Conservation (phyloP, 2,888 invertebrate species). For the Dynastes grantii region DNA sequence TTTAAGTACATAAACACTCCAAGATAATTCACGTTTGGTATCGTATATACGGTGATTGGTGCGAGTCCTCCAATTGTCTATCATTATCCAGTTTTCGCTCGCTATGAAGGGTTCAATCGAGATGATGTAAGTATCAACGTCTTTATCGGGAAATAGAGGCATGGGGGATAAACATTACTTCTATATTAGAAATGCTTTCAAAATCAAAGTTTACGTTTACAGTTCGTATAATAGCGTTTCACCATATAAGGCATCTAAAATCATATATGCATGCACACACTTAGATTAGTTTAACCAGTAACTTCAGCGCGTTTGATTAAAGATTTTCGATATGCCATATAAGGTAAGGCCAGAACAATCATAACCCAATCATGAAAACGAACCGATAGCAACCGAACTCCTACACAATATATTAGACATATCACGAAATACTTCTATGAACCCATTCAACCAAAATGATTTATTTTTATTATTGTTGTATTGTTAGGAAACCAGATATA, state of each 20-base stretch:
- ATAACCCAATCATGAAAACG: too few relatives aligned
- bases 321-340: constrained; percentile 3
- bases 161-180: constrained; percentile 1
- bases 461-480: too few relatives aligned
- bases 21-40: constrained; percentile 1
- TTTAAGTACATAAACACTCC: background rate
- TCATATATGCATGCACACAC: too few relatives aligned
- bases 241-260: constrained; percentile 19
- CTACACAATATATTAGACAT: too few relatives aligned
- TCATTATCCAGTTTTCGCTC: constrained; percentile 14
- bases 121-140: constrained; percentile 34
- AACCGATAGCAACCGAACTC: too few relatives aligned
- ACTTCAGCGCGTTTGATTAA: background rate
- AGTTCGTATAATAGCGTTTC: constrained; percentile 10
- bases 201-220: constrained; percentile 24
- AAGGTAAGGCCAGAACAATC: too few relatives aligned
- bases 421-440: too few relatives aligned
- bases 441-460: too few relatives aligned
- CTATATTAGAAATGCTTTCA: constrained; percentile 13
- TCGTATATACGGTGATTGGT: constrained; percentile 12
- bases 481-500: too few relatives aligned
- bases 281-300: too few relatives aligned
- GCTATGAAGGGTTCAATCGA: constrained; percentile 21
- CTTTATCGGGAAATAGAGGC: constrained; percentile 3
- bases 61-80: constrained; percentile 7